A percentile compares a stretch with the other conserved stretches of the same genome.
phyloP scores from a whole-genome alignment of 1,140 invertebrate species.

The Oryzaephilus surinamensis region DNA sequence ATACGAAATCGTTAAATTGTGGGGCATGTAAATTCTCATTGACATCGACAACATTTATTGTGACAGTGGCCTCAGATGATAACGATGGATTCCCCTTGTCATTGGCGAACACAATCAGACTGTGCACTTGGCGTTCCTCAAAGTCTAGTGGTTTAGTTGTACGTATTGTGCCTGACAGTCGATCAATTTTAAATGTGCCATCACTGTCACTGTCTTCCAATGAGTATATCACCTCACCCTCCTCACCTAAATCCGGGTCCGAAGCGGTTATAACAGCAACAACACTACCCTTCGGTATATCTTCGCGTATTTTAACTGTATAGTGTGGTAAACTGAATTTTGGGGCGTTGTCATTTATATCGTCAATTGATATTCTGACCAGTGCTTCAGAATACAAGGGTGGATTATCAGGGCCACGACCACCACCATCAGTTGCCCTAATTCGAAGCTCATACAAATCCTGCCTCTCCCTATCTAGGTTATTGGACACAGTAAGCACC shows the following conservation, averaged over 20 bases:
- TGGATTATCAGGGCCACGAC: constrained; percentile 35
- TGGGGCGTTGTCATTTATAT: constrained; percentile 88
- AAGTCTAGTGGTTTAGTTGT: constrained; percentile 70
- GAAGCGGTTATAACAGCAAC: constrained; percentile 75
- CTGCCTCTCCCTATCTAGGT: constrained; percentile 74
- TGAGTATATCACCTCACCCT: constrained; percentile 64
- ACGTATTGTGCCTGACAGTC: constrained; percentile 70
- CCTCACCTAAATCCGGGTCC: constrained; percentile 75
- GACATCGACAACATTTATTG: constrained; percentile 85
- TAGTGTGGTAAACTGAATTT: constrained; percentile 64
- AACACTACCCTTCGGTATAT: constrained; percentile 77
- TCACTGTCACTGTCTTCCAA: constrained; percentile 59
- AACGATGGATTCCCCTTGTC: constrained; percentile 68
- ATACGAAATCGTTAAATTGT: constrained; percentile 71
- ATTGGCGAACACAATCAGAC: constrained; percentile 68
- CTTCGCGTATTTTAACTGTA: constrained; percentile 78
- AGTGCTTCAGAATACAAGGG: constrained; percentile 63
- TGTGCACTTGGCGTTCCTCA: constrained; percentile 76
- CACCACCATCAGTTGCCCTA: constrained; percentile 64
- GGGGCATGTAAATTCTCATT: constrained; percentile 84
- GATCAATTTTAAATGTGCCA: constrained; percentile 61
- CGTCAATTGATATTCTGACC: constrained; percentile 70
- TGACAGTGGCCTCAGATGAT: constrained; percentile 60
- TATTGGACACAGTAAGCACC: constrained; percentile 59
- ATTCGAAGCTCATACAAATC: constrained; percentile 75